These are phyloP conservation scores for Pogonocherus hispidulus DNA, from an alignment of 2,888 invertebrate genomes.

Conservation along the genomic window DNA sequence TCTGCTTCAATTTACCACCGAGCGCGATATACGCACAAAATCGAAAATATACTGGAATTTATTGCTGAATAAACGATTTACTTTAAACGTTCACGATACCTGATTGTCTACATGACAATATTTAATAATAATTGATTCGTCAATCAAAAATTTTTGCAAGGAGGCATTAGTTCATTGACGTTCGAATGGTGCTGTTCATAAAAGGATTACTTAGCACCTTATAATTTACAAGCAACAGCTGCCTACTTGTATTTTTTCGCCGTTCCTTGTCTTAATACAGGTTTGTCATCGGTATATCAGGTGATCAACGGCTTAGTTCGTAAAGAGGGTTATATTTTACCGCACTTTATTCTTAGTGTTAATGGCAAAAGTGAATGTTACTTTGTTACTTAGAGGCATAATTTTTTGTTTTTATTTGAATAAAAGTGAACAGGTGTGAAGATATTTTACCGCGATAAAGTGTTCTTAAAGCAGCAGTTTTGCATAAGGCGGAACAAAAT, in stretches of 20 bases:
- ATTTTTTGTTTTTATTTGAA: slow-evolving; percentile 1
- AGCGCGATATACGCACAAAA: background rate
- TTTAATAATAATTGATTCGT: background rate
- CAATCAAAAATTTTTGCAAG: background rate
- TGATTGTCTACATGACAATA: background rate
- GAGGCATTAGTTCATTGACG: background rate
- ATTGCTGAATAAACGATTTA: background rate
- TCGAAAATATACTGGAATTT: background rate
- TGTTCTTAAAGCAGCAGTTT: background rate
- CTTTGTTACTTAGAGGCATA: slow-evolving; percentile 1
- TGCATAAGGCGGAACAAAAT: background rate
- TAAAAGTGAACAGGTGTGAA: slow-evolving; percentile 7
- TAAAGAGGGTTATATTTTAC: slow-evolving; percentile 5
- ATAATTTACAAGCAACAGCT: background rate
- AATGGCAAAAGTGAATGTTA: slow-evolving; percentile 7
- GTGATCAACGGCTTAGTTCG: slow-evolving; percentile 4
- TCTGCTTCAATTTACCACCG: slow-evolving; percentile 8
- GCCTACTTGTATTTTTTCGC: background rate
- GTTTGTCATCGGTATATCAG: background rate
- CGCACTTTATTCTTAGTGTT: background rate
- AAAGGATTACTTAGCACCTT: background rate
- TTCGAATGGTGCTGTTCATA: background rate
- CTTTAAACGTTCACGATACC: background rate
- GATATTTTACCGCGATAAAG: background rate
- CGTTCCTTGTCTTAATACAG: background rate